Conservation (phyloP, 2,888 invertebrate genomes). For the Volucella inflata region DNA sequence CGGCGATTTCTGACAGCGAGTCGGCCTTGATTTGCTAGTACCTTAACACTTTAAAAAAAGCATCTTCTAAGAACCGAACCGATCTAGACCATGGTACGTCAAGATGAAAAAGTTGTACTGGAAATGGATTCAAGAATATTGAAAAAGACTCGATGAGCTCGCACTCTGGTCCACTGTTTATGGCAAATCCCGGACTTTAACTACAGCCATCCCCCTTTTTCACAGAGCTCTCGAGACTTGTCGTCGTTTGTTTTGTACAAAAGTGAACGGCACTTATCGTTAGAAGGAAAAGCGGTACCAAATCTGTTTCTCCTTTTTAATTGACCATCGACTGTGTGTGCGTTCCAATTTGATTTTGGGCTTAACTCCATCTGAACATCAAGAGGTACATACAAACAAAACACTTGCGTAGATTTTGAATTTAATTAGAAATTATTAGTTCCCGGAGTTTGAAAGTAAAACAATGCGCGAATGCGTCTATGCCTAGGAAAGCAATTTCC, state of each 20-base stretch:
- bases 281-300: conserved; percentile 59
- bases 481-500: conserved; percentile 59
- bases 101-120: no score
- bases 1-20: no score
- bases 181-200: background rate
- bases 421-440: conserved; percentile 75
- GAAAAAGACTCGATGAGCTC: background rate
- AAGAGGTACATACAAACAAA: conserved; percentile 25
- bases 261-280: conserved; percentile 61
- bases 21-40: no score
- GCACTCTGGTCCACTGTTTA: background rate
- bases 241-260: conserved; percentile 35
- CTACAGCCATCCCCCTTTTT: background rate
- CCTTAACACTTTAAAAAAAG: no score
- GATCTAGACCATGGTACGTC: no score
- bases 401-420: conserved; percentile 71
- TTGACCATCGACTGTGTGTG: conserved; percentile 42
- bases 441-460: conserved; percentile 72
- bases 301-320: conserved; percentile 50
- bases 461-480: conserved; percentile 38
- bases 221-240: conserved; percentile 2
- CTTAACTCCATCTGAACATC: background rate
- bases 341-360: conserved; percentile 58
- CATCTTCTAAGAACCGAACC: no score
- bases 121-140: no score